A percentile compares a stretch with the other conserved stretches of the same genome.
Evolutionary conservation across 2,113 vertebrate species (phyloP).

Genomic region (Isurus oxyrinchus): DNA sequence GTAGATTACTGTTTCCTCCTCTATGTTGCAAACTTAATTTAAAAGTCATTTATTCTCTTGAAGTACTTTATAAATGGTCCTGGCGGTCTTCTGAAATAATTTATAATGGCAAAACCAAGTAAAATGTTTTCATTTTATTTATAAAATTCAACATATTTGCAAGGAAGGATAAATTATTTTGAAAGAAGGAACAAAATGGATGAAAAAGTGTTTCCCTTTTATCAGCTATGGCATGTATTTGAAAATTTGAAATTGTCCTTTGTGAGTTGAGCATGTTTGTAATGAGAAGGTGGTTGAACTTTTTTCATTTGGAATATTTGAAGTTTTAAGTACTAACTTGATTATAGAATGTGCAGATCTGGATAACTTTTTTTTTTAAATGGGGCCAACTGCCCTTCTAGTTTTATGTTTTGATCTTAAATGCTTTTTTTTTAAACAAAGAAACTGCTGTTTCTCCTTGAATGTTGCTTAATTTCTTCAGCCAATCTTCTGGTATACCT

Average conservation of each 20-base stretch:
- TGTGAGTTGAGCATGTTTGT: neutral
- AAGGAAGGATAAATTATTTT: slow-evolving; percentile 23
- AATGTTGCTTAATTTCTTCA: neutral
- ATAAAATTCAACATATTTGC: slow-evolving; percentile 27
- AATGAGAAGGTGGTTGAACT: slow-evolving; percentile 11
- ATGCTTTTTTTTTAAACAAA: neutral
- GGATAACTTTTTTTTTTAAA: neutral
- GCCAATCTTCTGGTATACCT: neutral
- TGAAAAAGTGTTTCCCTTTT: neutral
- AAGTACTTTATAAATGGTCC: neutral
- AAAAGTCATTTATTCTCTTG: slow-evolving; percentile 24
- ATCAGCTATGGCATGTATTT: neutral
- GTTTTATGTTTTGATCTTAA: neutral
- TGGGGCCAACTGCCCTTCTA: neutral
- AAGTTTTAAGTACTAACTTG: neutral
- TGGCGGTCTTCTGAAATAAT: slow-evolving; percentile 25
- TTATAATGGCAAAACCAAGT: slow-evolving; percentile 15
- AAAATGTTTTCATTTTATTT: neutral
- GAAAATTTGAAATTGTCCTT: slow-evolving; percentile 22
- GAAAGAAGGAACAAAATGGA: neutral
- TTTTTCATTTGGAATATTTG: neutral
- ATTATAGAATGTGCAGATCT: neutral
- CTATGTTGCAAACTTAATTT: slow-evolving; percentile 26
- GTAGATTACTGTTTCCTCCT: neutral
- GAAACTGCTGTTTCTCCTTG: neutral